phyloP scores from a whole-genome alignment of 2,888 invertebrate species.

The Pandemis cinnamomeana region DNA sequence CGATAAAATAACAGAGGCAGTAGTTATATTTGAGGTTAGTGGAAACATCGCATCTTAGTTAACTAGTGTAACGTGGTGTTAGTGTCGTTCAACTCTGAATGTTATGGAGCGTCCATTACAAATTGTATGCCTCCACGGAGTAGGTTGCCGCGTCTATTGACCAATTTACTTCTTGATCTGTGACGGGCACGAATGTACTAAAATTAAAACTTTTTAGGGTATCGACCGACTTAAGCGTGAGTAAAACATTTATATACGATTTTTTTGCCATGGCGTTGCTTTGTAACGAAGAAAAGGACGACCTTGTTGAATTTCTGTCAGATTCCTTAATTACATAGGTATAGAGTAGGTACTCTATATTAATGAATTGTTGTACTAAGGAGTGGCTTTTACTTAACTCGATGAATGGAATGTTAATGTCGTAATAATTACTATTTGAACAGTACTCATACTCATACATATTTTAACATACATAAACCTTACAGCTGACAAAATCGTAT shows the following conservation, averaged over 20 bases:
- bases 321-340: too few relatives aligned
- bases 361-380: background rate
- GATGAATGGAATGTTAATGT: background rate
- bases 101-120: background rate
- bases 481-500: too few relatives aligned
- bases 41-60: background rate
- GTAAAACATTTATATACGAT: too few relatives aligned
- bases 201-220: background rate
- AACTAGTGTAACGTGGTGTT: background rate
- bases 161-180: constrained; percentile 22
- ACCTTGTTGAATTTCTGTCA: too few relatives aligned
- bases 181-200: constrained; percentile 4
- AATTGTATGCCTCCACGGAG: background rate
- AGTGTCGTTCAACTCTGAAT: background rate
- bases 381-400: background rate
- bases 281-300: too few relatives aligned
- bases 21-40: background rate
- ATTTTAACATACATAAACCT: background rate
- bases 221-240: background rate
- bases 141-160: background rate
- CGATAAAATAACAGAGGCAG: too few relatives aligned
- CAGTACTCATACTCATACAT: background rate
- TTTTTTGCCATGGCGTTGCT: too few relatives aligned
- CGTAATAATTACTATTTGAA: background rate
- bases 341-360: too few relatives aligned